Evolutionary conservation across 2,113 vertebrate genomes (phyloP).

Genomic region (Dunckerocampus dactyliophorus): DNA sequence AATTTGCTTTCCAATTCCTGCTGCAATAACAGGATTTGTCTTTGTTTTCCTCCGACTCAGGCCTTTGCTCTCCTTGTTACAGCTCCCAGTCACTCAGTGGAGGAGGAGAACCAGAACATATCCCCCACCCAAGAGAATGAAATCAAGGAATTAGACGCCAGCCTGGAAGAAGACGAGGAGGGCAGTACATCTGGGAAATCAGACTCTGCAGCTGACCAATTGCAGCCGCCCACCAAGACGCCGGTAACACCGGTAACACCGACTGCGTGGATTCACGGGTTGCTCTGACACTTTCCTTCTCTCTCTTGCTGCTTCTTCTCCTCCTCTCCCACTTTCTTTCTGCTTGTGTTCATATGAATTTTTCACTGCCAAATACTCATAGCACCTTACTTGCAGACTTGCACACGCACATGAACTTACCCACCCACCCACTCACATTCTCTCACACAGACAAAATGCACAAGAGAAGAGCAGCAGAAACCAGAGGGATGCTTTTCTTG

Average conservation of each 20-base stretch:
- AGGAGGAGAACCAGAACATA: conserved; percentile 43
- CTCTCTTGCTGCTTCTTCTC: conserved; percentile 32
- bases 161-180: conserved; percentile 9
- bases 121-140: conserved; percentile 17
- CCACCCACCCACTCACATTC: conserved; percentile 27
- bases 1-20: conserved; percentile 3
- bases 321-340: conserved; percentile 52
- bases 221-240: conserved; percentile 47
- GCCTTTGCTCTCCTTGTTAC: conserved; percentile 17
- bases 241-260: conserved; percentile 60
- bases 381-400: conserved; percentile 22
- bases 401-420: conserved; percentile 14
- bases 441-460: conserved; percentile 28
- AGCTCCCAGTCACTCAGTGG: conserved; percentile 24
- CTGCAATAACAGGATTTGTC: conserved; percentile 7
- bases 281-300: conserved; percentile 39
- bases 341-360: conserved; percentile 52
- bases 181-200: conserved; percentile 31
- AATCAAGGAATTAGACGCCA: conserved; percentile 28
- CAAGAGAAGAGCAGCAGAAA: conserved; percentile 37
- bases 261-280: conserved; percentile 45
- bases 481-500: conserved; percentile 30
- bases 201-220: conserved; percentile 30
- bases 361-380: conserved; percentile 44
- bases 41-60: neutral